A percentile compares a stretch with the other conserved stretches of the same genome.
phyloP scores from a whole-genome alignment of 2,113 vertebrate species.

The Aspiorhynchus laticeps region DNA sequence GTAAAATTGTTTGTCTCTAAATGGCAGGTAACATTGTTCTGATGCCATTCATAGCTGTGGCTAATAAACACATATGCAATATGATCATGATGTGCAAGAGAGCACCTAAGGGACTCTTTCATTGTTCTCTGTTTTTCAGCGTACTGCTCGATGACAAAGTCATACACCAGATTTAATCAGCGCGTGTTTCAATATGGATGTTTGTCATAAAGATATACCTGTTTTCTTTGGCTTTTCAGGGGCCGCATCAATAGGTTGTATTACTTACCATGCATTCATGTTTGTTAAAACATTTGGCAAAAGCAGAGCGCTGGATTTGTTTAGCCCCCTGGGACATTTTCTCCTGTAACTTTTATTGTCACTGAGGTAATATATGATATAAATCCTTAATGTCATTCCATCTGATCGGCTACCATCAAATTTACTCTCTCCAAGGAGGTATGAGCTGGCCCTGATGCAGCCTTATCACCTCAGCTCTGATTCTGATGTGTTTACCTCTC shows the following conservation, averaged over 20 bases:
- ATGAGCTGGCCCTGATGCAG: slow-evolving; percentile 7
- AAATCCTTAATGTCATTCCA: slow-evolving; percentile 57
- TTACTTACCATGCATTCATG: slow-evolving; percentile 57
- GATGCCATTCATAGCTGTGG: slow-evolving; percentile 59
- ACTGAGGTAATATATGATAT: slow-evolving; percentile 62
- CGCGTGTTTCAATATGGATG: slow-evolving; percentile 59
- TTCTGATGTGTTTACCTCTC: slow-evolving; percentile 35
- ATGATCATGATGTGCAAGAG: slow-evolving; percentile 73
- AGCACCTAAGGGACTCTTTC: slow-evolving; percentile 65
- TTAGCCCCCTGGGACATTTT: slow-evolving; percentile 58
- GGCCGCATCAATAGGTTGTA: slow-evolving; percentile 44
- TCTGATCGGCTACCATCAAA: slow-evolving; percentile 58
- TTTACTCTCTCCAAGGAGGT: slow-evolving; percentile 38
- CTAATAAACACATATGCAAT: slow-evolving; percentile 67
- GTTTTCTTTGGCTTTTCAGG: slow-evolving; percentile 52
- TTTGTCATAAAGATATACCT: slow-evolving; percentile 53
- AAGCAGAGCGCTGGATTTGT: slow-evolving; percentile 61
- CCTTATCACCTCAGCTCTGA: slow-evolving; percentile 39
- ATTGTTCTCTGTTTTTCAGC: slow-evolving; percentile 54
- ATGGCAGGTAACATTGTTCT: slow-evolving; percentile 65
- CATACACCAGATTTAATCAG: slow-evolving; percentile 54
- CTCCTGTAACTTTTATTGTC: slow-evolving; percentile 54
- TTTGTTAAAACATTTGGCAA: slow-evolving; percentile 49
- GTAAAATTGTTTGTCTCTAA: slow-evolving; percentile 69
- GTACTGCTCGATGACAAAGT: slow-evolving; percentile 38